Percentiles rank a stretch among this genome's conserved stretches.
These are phyloP conservation scores for Drosophila setifemur DNA, from an alignment of 1,140 invertebrate genomes.

Conservation along the genomic window DNA sequence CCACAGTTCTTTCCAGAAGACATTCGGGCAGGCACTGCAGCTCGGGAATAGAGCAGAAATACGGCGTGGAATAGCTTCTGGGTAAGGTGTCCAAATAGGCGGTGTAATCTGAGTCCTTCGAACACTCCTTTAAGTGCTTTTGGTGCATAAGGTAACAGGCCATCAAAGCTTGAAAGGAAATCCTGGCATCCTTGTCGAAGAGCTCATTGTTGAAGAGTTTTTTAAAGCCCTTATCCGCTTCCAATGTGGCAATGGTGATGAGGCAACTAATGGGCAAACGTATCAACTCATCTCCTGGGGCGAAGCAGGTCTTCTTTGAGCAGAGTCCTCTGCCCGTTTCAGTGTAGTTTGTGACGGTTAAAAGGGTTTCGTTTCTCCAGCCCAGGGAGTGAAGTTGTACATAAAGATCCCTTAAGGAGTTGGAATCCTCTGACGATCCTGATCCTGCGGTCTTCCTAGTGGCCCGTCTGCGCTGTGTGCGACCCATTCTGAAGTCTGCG, in stretches of 20 bases:
- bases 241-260: conserved; percentile 65
- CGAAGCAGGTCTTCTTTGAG: conserved; percentile 45
- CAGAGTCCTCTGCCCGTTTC: conserved; percentile 69
- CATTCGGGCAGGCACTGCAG: conserved; percentile 78
- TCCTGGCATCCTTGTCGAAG: conserved; percentile 58
- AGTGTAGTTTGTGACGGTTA: conserved; percentile 38
- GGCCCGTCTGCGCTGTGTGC: conserved; percentile 47
- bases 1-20: conserved; percentile 64
- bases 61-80: conserved; percentile 83
- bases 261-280: conserved; percentile 57
- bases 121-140: conserved; percentile 76
- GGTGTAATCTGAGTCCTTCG: conserved; percentile 61
- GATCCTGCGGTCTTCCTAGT: too few relatives aligned
- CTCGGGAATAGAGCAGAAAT: conserved; percentile 83
- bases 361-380: conserved; percentile 61
- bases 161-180: conserved; percentile 84
- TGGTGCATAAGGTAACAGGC: conserved; percentile 86
- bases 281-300: conserved; percentile 51
- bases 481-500: conserved; percentile 64
- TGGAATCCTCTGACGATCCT: neutral
- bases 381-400: conserved; percentile 40
- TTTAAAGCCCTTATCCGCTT: conserved; percentile 60
- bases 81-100: conserved; percentile 86
- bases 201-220: conserved; percentile 46
- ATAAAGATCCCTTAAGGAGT: conserved; percentile 44